Evolutionary conservation across 30 jellyfish, hydroid and myxozoan species (phyloP).

Genomic region (Cassiopea xamachana): DNA sequence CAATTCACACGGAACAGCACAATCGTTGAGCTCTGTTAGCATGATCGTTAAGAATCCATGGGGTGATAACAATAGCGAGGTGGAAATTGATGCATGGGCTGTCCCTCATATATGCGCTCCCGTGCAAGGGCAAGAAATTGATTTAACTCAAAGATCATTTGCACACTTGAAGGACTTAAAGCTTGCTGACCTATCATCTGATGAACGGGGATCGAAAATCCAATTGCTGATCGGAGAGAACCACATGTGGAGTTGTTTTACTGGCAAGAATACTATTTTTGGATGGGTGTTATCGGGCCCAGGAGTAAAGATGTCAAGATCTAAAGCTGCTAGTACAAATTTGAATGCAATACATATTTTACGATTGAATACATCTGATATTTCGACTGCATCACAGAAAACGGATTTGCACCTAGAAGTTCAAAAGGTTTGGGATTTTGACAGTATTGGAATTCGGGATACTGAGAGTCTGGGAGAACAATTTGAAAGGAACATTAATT

Average conservation of each 20-base stretch:
- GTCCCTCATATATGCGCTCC: slow-evolving; percentile 4
- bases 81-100: neutral
- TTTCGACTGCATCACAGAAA: neutral
- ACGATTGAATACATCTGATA: neutral
- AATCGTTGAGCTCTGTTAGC: slow-evolving; percentile 3
- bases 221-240: neutral
- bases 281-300: neutral
- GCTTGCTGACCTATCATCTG: too few species aligned
- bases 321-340: neutral
- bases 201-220: too few species aligned
- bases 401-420: neutral
- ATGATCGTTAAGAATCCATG: neutral
- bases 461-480: too few species aligned
- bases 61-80: neutral
- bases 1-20: neutral
- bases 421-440: neutral
- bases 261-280: neutral
- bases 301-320: neutral
- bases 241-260: neutral
- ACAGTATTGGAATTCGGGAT: too few species aligned
- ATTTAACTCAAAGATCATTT: neutral
- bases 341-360: neutral
- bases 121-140: neutral
- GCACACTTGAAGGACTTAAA: too few species aligned
- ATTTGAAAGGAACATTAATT: too few species aligned